Evolutionary conservation across 2,113 vertebrate species (phyloP), one percentile per base, ranked within the genome.

Genomic region (Zeus faber): DNA sequence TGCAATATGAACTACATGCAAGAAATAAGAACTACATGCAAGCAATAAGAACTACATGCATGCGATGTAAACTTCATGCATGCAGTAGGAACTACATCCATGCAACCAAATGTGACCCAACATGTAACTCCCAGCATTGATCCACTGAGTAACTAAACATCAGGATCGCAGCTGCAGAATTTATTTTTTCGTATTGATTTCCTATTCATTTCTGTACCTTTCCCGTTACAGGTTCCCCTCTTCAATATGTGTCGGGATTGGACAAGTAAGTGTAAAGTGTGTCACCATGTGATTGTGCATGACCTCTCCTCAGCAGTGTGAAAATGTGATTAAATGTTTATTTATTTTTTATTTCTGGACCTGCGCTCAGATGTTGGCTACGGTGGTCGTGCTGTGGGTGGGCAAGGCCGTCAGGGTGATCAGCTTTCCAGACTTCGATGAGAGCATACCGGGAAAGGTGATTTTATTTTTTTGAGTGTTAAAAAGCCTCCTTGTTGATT

Each of bases 211-310:
- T 18, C 2, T 33, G 6, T 24, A 43, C 16, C 13, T 55, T n/a
- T 67, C 8, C 41, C n/a, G 58, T 78, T 53, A 5, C 79, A 98
- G 95, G 80, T 98, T 98, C 76, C 95, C 95, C 1, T 98, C 95
- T 18, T 96, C 94, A 26, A 89, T 98, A 59, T 96, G 93, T 70
- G 93, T 98, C 65, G 96, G 96, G 51, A 92, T 98, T 65, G 96
- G 96, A 76, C 96, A 98, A 90, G 95, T 98, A 60, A 88, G 94
- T 93, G 6, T 10, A 37, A 37, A 2, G 33, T 37, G 6, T 33
- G 13, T 13, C 29, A 33, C n/a, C n/a, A n/a, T n/a, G n/a, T 33
- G 33, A 37, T 14, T 1, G 9, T 14, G 33, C 9, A 37, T 10
- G 11, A 13, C 6, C 9, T 11, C 2, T 33, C 31, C 27, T 9